Evolutionary conservation across 2,888 invertebrate species (phyloP).

Genomic region (Noctua pronuba): DNA sequence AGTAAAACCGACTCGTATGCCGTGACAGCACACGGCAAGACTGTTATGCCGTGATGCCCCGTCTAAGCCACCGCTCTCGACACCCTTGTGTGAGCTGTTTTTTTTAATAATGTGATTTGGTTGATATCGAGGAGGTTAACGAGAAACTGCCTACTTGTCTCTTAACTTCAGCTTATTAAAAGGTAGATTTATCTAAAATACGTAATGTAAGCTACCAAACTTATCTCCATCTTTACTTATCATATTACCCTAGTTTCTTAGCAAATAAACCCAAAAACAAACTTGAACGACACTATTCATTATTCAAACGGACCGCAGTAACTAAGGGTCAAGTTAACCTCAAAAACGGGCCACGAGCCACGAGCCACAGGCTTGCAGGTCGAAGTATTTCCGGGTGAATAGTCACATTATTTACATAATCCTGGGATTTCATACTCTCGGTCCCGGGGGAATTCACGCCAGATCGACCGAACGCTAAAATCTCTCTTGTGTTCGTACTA

Average conservation of each 20-base stretch:
- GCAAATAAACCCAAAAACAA: slow-evolving; percentile 16
- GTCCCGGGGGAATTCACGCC: slow-evolving; percentile 30
- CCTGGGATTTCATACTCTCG: slow-evolving; percentile 51
- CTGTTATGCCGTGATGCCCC: too few relatives aligned
- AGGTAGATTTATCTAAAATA: background rate
- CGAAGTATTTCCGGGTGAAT: slow-evolving; percentile 60
- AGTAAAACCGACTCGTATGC: too few relatives aligned
- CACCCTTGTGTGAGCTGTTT: too few relatives aligned
- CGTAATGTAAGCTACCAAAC: background rate
- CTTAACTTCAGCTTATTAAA: background rate
- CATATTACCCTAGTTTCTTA: background rate
- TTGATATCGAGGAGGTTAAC: background rate
- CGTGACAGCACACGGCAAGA: too few relatives aligned
- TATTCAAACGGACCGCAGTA: slow-evolving; percentile 45
- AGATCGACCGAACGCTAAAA: slow-evolving; percentile 47
- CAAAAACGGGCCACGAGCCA: slow-evolving; percentile 45
- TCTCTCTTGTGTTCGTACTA: slow-evolving; percentile 49
- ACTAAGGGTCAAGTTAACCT: slow-evolving; percentile 51
- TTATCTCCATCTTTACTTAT: slow-evolving; percentile 10
- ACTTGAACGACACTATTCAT: slow-evolving; percentile 36
- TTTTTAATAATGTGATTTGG: background rate
- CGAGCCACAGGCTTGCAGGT: slow-evolving; percentile 47
- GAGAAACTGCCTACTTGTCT: background rate
- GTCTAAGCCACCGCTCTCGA: too few relatives aligned
- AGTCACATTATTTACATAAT: slow-evolving; percentile 66